Conservation (phyloP, 2,797 vertebrate species). For the Chelmon rostratus region DNA sequence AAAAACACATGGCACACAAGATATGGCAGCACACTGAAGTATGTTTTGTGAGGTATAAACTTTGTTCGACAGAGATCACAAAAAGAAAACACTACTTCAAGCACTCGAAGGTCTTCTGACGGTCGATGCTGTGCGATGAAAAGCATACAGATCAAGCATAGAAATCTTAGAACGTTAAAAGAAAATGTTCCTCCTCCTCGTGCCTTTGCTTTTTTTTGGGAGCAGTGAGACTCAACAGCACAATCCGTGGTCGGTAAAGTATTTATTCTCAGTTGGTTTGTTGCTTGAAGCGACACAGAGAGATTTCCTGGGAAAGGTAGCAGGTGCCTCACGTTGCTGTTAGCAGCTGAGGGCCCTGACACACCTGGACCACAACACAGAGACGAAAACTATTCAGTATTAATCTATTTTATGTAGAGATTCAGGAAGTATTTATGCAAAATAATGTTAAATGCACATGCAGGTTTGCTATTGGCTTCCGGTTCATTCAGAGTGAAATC, state of each 20-base stretch:
- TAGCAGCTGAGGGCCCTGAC: conserved; percentile 6
- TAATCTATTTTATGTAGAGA: background rate
- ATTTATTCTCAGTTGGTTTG: background rate
- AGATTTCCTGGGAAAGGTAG: background rate
- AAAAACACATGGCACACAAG: no score
- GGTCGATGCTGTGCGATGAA: background rate
- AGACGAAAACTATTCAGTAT: background rate
- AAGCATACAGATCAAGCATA: background rate
- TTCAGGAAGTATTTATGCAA: background rate
- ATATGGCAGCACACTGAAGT: no score
- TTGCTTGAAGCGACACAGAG: background rate
- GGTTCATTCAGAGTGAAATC: background rate
- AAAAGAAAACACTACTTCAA: background rate
- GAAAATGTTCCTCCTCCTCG: background rate
- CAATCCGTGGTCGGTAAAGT: background rate
- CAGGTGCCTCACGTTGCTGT: background rate
- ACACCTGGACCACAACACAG: background rate
- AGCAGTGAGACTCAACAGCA: background rate
- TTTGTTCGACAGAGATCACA: background rate
- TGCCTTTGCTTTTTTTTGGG: background rate
- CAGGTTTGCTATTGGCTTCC: background rate
- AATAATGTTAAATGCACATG: background rate
- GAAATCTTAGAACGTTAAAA: background rate
- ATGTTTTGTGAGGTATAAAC: background rate
- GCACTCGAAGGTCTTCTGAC: background rate